Conservation (phyloP, 2,113 vertebrate genomes). For the Triplophysa tibetana region DNA sequence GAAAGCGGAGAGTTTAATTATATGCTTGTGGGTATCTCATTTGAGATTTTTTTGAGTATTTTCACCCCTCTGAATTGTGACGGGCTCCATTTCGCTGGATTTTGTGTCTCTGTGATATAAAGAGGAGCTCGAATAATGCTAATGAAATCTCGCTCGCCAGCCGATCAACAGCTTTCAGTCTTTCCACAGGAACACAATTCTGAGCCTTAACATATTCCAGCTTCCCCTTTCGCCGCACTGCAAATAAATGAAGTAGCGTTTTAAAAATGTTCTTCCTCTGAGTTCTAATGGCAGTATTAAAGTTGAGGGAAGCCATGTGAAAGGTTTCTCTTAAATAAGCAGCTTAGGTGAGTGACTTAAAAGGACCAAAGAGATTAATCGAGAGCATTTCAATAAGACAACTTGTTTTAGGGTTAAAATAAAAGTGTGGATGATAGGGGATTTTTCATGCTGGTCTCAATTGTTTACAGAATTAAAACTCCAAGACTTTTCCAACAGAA, state of each 20-base stretch:
- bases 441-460: slow-evolving; percentile 16
- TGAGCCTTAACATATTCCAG: slow-evolving; percentile 53
- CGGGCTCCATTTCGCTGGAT: slow-evolving; percentile 23
- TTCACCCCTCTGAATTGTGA: slow-evolving; percentile 11
- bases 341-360: slow-evolving; percentile 47
- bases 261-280: slow-evolving; percentile 32
- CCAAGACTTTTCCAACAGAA: background rate
- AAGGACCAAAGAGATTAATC: slow-evolving; percentile 58
- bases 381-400: slow-evolving; percentile 50
- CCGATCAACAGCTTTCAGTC: slow-evolving; percentile 53
- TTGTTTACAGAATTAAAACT: slow-evolving; percentile 30
- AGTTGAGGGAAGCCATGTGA: slow-evolving; percentile 28
- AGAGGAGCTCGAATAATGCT: slow-evolving; percentile 44
- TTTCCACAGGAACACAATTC: slow-evolving; percentile 53
- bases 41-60: slow-evolving; percentile 35
- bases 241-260: slow-evolving; percentile 35
- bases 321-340: slow-evolving; percentile 49
- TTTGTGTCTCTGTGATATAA: slow-evolving; percentile 28
- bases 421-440: slow-evolving; percentile 45
- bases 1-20: slow-evolving; percentile 51
- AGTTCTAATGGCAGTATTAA: slow-evolving; percentile 48
- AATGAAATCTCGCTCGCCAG: slow-evolving; percentile 51
- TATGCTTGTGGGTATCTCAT: slow-evolving; percentile 41
- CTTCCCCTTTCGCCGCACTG: background rate
- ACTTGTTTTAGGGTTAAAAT: slow-evolving; percentile 51